phyloP scores from a whole-genome alignment of 2,888 invertebrate genomes.

The Ophion slaviceki region DNA sequence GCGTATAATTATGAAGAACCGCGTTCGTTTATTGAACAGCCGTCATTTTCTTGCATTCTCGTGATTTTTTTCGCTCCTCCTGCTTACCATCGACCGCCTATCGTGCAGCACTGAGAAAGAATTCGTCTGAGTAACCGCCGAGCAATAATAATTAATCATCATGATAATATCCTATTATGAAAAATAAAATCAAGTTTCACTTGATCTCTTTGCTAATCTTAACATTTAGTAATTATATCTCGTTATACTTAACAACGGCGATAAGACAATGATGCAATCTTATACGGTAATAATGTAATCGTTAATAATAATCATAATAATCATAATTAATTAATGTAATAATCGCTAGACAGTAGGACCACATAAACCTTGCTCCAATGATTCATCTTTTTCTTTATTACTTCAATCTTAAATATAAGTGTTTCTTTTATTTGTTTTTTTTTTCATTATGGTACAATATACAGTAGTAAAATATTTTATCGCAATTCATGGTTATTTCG shows the following conservation, averaged over 20 bases:
- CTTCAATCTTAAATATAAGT: constrained; percentile 77
- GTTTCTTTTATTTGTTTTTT: constrained; percentile 70
- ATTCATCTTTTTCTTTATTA: constrained; percentile 74
- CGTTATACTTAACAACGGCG: constrained; percentile 80
- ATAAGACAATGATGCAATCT: constrained; percentile 76
- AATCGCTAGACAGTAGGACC: constrained; percentile 81
- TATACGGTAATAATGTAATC: constrained; percentile 63
- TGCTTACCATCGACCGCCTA: constrained; percentile 77
- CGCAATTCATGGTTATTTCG: constrained; percentile 77
- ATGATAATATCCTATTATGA: constrained; percentile 81
- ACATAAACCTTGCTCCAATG: constrained; percentile 83
- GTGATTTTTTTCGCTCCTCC: constrained; percentile 56
- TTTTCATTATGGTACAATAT: constrained; percentile 78
- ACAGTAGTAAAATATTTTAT: constrained; percentile 80
- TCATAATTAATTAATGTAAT: constrained; percentile 53
- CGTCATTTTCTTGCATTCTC: constrained; percentile 63
- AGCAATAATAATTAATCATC: constrained; percentile 75
- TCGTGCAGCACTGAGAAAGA: constrained; percentile 81
- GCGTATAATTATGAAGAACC: constrained; percentile 59
- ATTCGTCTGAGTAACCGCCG: constrained; percentile 79
- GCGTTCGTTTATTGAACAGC: constrained; percentile 53
- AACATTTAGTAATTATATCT: constrained; percentile 82
- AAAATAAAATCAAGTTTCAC: constrained; percentile 76
- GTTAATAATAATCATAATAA: constrained; percentile 52
- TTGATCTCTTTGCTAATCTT: constrained; percentile 65